Conservation (phyloP, 2,113 vertebrate genomes). For the Megalops atlanticus region DNA sequence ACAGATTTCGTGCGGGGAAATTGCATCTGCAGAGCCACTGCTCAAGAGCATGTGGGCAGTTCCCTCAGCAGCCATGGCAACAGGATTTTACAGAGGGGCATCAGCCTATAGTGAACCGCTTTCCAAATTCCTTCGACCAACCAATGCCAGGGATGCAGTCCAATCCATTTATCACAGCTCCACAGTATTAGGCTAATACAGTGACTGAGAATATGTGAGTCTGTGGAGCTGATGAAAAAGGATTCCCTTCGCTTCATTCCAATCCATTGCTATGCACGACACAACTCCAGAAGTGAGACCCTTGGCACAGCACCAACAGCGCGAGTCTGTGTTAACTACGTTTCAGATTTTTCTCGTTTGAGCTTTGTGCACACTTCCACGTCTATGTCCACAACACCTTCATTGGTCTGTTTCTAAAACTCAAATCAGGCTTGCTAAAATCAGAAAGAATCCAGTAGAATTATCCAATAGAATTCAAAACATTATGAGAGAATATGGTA, state of each 20-base stretch:
- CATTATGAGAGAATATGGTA: too few species aligned
- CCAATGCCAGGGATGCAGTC: conserved; percentile 65
- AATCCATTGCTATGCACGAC: conserved; percentile 27
- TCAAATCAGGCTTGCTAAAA: too few species aligned
- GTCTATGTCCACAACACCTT: background rate
- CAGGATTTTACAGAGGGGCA: conserved; percentile 78
- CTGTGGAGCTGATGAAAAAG: conserved; percentile 35
- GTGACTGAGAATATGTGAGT: conserved; percentile 53
- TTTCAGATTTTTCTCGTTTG: background rate
- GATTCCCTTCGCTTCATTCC: conserved; percentile 39
- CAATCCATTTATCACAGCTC: conserved; percentile 68
- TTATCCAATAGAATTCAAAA: too few species aligned
- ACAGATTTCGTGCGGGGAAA: conserved; percentile 43
- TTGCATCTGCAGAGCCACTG: conserved; percentile 45
- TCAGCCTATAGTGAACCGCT: conserved; percentile 73
- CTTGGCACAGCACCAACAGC: background rate
- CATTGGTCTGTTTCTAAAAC: too few species aligned
- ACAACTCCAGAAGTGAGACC: background rate
- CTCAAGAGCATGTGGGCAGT: conserved; percentile 72
- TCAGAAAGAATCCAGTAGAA: too few species aligned
- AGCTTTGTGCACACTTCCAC: background rate
- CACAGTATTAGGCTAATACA: conserved; percentile 58
- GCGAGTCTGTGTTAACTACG: background rate
- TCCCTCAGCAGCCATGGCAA: conserved; percentile 82
- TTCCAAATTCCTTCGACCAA: conserved; percentile 69